phyloP scores from a whole-genome alignment of 2,113 vertebrate genomes.

The Xenus cinereus region DNA sequence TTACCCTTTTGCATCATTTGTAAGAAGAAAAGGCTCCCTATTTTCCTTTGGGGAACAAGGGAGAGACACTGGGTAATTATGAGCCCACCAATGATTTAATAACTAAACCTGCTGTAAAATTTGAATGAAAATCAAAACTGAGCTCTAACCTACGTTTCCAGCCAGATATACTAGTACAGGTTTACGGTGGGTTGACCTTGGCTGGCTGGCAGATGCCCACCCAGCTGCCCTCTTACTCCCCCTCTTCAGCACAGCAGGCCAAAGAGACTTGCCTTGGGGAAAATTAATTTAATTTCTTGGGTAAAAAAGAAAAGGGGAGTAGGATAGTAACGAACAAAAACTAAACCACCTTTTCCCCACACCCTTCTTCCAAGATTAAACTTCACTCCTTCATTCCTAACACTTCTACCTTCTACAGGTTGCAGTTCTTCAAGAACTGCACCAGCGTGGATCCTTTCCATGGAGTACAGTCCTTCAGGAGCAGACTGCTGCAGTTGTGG shows the following conservation, averaged over 20 bases:
- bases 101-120: neutral
- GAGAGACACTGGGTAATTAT: neutral
- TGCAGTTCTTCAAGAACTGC: neutral
- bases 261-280: neutral
- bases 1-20: neutral
- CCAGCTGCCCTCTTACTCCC: neutral
- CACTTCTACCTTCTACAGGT: neutral
- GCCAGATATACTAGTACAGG: neutral
- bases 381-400: neutral
- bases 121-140: neutral
- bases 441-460: neutral
- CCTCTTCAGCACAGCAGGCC: neutral
- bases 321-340: neutral
- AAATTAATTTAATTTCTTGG: neutral
- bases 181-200: neutral
- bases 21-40: neutral
- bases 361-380: neutral
- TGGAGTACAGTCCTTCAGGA: neutral
- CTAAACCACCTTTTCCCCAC: rapidly evolving
- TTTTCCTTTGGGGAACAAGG: neutral
- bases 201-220: neutral
- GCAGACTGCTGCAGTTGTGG: neutral
- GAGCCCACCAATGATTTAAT: neutral
- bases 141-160: neutral
- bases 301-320: neutral